Evolutionary conservation across 2,113 vertebrate genomes (phyloP).

Genomic region (Solea senegalensis): DNA sequence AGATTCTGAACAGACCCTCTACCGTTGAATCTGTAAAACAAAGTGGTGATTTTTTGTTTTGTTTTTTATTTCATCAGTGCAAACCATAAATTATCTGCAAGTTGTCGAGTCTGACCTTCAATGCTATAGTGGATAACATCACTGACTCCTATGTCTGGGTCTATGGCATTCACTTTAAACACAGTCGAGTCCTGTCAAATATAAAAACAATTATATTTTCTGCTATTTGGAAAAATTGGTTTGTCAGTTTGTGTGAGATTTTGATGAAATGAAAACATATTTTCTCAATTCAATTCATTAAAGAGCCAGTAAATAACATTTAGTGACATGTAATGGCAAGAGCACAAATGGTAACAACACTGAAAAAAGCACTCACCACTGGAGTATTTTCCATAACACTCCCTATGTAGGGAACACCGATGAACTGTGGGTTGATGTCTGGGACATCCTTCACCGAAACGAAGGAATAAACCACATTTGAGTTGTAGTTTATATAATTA

Average conservation of each 20-base stretch:
- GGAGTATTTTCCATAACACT: conserved; percentile 73
- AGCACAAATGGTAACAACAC: too few species aligned
- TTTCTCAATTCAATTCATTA: too few species aligned
- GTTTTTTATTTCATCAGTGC: not conserved
- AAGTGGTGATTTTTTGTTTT: not conserved
- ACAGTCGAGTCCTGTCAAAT: conserved; percentile 71
- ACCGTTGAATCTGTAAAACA: conserved; percentile 53
- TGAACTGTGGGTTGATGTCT: conserved; percentile 84
- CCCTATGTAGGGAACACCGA: conserved; percentile 71
- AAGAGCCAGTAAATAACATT: too few species aligned
- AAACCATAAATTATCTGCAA: not conserved
- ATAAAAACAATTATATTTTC: not conserved
- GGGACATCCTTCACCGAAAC: conserved; percentile 82
- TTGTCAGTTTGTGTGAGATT: too few species aligned
- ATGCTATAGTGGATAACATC: conserved; percentile 79
- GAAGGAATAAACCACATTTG: conserved; percentile 67
- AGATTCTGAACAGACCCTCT: conserved; percentile 80
- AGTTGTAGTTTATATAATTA: fast-evolving
- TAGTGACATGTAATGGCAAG: too few species aligned
- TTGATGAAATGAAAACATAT: too few species aligned
- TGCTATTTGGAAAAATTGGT: too few species aligned
- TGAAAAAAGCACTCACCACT: conserved; percentile 64
- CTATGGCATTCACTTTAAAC: conserved; percentile 80
- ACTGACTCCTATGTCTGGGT: conserved; percentile 83
- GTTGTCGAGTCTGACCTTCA: conserved; percentile 69